A percentile compares a stretch with the other conserved stretches of the same genome.
Conservation (phyloP, 2,797 vertebrate genomes). For the Kryptolebias ocellatus region DNA sequence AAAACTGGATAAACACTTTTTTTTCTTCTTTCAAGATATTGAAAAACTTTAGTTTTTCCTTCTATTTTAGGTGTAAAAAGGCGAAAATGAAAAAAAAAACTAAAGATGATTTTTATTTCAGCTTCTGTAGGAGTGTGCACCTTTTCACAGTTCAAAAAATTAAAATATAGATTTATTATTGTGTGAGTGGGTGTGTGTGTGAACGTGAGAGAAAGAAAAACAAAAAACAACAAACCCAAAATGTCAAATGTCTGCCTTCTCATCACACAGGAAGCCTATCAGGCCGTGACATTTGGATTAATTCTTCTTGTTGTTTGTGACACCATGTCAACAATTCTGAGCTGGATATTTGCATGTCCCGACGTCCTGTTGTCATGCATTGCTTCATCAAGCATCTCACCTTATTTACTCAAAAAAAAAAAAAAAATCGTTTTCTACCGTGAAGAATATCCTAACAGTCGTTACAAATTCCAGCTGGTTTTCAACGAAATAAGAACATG, state of each 20-base stretch:
- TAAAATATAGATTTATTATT: too few species aligned
- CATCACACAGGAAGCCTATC: conserved; percentile 66
- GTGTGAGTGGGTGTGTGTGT: not conserved
- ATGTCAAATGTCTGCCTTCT: conserved; percentile 61
- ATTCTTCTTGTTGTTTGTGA: conserved; percentile 44
- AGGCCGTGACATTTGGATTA: conserved; percentile 65
- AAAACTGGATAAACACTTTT: too few species aligned
- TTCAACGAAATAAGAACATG: not conserved
- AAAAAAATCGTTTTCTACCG: not conserved
- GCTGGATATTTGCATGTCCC: not conserved
- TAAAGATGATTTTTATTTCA: too few species aligned
- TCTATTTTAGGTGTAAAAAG: too few species aligned
- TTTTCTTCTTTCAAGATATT: too few species aligned
- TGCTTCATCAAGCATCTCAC: too few species aligned
- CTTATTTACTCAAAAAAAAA: too few species aligned
- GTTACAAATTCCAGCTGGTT: not conserved
- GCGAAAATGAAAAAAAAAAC: too few species aligned
- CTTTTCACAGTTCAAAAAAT: too few species aligned
- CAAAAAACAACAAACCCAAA: conserved; percentile 28
- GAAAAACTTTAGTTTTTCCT: too few species aligned
- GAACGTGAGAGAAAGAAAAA: conserved; percentile 29
- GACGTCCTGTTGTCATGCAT: too few species aligned
- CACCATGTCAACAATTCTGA: conserved; percentile 11
- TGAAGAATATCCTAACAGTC: not conserved
- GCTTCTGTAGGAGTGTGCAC: too few species aligned